A percentile compares a stretch with the other conserved stretches of the same genome.
Evolutionary conservation across 1,140 invertebrate species (phyloP).

Genomic region (Bombus affinis): DNA sequence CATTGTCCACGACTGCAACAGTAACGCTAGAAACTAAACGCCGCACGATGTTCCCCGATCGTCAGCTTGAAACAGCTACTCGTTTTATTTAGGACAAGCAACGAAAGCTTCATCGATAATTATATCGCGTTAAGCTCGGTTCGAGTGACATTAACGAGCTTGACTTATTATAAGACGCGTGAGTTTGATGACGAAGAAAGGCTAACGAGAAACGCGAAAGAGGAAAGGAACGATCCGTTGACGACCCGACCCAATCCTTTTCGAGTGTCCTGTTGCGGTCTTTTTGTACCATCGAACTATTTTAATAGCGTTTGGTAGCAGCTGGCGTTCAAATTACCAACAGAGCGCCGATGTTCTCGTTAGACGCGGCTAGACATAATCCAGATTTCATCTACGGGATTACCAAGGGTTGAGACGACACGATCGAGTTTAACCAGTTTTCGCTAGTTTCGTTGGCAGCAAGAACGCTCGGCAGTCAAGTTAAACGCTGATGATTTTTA

Average conservation of each 20-base stretch:
- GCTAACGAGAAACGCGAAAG: background rate
- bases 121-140: conserved; percentile 15
- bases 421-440: conserved; percentile 1
- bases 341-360: conserved; percentile 41
- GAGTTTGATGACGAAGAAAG: conserved; percentile 38
- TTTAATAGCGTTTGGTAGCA: conserved; percentile 59
- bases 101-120: conserved; percentile 29
- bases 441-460: background rate
- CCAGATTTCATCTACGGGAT: conserved; percentile 48
- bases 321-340: conserved; percentile 47
- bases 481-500: background rate
- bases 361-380: conserved; percentile 47
- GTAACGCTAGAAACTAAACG: too few relatives aligned
- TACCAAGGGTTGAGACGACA: background rate
- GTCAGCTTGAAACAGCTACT: too few relatives aligned
- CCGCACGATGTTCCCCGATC: background rate
- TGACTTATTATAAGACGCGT: conserved; percentile 21
- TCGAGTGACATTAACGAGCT: conserved; percentile 55
- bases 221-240: background rate
- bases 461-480: background rate
- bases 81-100: conserved; percentile 30
- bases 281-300: conserved; percentile 57
- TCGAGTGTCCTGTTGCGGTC: background rate
- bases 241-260: conserved; percentile 2
- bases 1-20: too few relatives aligned